Conservation (phyloP, 1,140 invertebrate genomes). For the Apis laboriosa region DNA sequence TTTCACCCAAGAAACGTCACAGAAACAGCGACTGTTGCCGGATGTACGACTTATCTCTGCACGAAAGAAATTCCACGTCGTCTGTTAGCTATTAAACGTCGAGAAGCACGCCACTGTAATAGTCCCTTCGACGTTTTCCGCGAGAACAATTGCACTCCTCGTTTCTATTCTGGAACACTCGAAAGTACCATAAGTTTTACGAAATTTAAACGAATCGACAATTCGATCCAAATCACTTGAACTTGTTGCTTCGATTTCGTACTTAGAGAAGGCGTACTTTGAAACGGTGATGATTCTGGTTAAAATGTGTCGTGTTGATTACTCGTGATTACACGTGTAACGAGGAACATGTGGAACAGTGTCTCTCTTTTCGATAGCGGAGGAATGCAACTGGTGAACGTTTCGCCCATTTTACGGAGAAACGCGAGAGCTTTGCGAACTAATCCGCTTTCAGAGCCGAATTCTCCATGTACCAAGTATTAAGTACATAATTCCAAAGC, state of each 20-base stretch:
- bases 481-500: not conserved
- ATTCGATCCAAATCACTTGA: slow-evolving; percentile 16
- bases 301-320: no score
- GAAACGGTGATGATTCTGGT: no score
- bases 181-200: not conserved
- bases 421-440: no score
- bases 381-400: no score
- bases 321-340: no score
- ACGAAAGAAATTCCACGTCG: slow-evolving; percentile 9
- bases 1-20: slow-evolving; percentile 37
- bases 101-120: not conserved
- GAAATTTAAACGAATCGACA: not conserved
- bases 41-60: slow-evolving; percentile 27
- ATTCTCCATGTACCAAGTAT: no score
- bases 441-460: no score
- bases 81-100: slow-evolving; percentile 16
- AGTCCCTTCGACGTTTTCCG: not conserved
- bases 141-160: not conserved
- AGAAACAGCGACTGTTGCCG: no score
- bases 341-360: no score
- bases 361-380: not conserved
- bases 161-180: not conserved
- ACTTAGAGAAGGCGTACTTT: no score
- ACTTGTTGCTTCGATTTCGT: slow-evolving; percentile 33
- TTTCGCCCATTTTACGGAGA: no score